Conservation (phyloP, 2,113 vertebrate genomes). For the Paralichthys olivaceus region DNA sequence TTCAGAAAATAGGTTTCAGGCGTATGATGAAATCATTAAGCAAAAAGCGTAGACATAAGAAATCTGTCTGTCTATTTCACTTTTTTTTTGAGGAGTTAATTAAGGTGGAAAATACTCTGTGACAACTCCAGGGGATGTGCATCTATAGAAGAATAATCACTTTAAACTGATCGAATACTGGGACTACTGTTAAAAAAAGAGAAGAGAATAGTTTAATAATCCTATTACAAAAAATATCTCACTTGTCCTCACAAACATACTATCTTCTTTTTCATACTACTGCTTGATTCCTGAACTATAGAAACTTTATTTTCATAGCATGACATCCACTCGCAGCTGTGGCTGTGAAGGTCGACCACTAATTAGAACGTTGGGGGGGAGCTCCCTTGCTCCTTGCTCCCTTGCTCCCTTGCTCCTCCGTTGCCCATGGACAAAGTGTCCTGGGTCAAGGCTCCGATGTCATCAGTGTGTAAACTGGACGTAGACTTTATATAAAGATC, state of each 20-base stretch:
- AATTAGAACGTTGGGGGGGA: background rate
- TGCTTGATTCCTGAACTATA: background rate
- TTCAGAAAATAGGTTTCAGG: slow-evolving; percentile 26
- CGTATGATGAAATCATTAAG: slow-evolving; percentile 31
- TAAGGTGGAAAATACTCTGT: background rate
- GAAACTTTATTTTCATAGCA: background rate
- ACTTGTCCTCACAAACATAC: background rate
- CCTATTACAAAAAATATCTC: no score
- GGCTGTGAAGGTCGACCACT: background rate
- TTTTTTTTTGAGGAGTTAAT: background rate
- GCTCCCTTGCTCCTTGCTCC: background rate
- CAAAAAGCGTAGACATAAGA: background rate
- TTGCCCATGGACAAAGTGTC: no score
- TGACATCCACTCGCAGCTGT: background rate
- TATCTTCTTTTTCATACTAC: background rate
- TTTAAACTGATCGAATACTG: no score
- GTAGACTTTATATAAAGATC: no score
- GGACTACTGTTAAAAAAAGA: background rate
- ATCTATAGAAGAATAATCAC: no score
- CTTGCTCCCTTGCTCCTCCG: no score
- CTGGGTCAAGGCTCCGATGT: no score
- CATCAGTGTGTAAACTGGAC: no score
- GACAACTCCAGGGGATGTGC: background rate
- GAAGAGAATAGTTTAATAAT: background rate
- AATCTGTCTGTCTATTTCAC: background rate